phyloP scores from a whole-genome alignment of 2,888 invertebrate species.

The Lasius platythorax region DNA sequence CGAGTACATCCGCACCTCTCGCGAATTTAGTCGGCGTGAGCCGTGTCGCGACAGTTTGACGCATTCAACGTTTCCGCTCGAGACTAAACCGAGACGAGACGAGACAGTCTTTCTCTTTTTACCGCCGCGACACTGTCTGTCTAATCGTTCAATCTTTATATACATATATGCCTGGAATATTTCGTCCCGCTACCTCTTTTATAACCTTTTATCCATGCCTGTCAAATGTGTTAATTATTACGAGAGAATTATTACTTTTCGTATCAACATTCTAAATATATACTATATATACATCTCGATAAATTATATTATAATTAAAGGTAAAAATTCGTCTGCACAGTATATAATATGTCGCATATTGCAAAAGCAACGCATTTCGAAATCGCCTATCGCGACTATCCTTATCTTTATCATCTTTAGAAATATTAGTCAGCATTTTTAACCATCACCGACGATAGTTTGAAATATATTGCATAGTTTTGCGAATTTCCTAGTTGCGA shows the following conservation, averaged over 20 bases:
- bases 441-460: background rate
- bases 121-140: background rate
- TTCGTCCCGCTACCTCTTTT: background rate
- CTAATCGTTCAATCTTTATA: conserved; percentile 1
- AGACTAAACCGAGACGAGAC: background rate
- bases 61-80: conserved; percentile 36
- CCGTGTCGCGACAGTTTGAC: conserved; percentile 30
- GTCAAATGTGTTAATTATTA: background rate
- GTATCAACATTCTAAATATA: background rate
- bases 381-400: background rate
- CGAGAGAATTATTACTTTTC: background rate
- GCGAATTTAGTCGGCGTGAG: conserved; percentile 38
- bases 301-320: too few relatives aligned
- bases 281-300: background rate
- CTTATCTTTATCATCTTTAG: background rate
- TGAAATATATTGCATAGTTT: conserved; percentile 10
- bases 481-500: background rate
- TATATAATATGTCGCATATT: background rate
- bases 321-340: background rate
- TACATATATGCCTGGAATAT: background rate
- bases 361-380: background rate
- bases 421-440: background rate
- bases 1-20: background rate
- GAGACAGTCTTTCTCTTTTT: conserved; percentile 9
- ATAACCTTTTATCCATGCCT: background rate